These are phyloP conservation scores for Syngnathus rostellatus DNA, from an alignment of 2,797 vertebrate genomes.

Conservation along the genomic window DNA sequence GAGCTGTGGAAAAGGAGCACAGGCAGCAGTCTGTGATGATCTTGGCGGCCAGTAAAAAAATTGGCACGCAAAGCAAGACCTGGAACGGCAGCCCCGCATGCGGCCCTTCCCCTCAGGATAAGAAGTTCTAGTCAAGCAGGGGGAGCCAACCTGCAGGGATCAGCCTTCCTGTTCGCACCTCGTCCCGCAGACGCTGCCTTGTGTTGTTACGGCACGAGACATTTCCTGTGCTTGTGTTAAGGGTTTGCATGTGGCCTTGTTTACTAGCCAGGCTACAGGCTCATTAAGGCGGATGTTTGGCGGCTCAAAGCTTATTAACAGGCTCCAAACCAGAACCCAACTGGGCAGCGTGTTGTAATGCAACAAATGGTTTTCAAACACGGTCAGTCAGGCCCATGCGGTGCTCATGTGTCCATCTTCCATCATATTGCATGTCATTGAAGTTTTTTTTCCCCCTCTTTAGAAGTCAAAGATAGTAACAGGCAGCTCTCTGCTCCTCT, in stretches of 20 bases:
- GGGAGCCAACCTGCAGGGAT: conserved; percentile 59
- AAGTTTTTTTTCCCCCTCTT: not conserved
- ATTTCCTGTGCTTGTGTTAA: conserved; percentile 71
- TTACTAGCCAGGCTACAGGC: conserved; percentile 58
- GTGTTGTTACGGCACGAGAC: conserved; percentile 67
- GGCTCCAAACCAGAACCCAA: conserved; percentile 60
- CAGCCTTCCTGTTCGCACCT: conserved; percentile 69
- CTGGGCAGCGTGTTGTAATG: conserved; percentile 53
- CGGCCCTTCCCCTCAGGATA: conserved; percentile 53
- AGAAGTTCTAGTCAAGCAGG: conserved; percentile 55
- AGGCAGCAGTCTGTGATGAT: conserved; percentile 66
- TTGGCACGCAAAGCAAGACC: conserved; percentile 49
- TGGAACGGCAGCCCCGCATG: conserved; percentile 55
- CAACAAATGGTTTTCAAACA: conserved; percentile 39
- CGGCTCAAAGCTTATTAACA: conserved; percentile 60
- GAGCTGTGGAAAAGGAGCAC: conserved; percentile 62
- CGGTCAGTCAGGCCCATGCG: conserved; percentile 23
- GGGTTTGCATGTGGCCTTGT: conserved; percentile 71
- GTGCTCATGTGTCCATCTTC: conserved; percentile 28
- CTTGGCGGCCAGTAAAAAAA: conserved; percentile 57
- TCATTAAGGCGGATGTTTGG: conserved; percentile 63
- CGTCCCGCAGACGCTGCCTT: conserved; percentile 51
- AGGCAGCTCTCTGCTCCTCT: not conserved
- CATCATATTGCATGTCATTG: not conserved
- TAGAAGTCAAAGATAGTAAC: not conserved